Conservation (phyloP, 2,113 vertebrate species). For the Recurvirostra avosetta region DNA sequence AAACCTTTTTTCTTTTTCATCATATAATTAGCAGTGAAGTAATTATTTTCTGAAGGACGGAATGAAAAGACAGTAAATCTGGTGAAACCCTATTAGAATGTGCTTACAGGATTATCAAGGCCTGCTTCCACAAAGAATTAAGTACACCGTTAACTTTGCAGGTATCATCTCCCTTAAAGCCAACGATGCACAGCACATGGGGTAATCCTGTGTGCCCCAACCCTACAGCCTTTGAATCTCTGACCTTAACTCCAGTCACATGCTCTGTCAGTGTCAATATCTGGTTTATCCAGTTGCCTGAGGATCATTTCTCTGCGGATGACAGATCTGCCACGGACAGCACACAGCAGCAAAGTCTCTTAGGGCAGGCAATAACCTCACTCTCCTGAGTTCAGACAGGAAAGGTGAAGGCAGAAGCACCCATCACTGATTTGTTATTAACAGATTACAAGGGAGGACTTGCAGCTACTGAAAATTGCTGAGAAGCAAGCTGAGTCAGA, state of each 20-base stretch:
- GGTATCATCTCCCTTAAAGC: not conserved
- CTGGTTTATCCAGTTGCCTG: constrained; percentile 32
- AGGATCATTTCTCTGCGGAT: constrained; percentile 35
- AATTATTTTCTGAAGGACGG: not conserved
- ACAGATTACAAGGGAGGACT: constrained; percentile 80
- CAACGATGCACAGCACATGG: fast-evolving
- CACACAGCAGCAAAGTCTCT: not conserved
- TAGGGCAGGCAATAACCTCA: not conserved
- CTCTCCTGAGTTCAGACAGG: constrained; percentile 69
- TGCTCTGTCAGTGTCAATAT: not conserved
- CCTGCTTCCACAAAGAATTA: not conserved
- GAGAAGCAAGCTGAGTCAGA: constrained; percentile 75
- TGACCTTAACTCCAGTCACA: constrained; percentile 40
- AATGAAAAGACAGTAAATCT: not conserved
- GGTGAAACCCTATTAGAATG: not conserved
- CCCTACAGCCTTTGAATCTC: not conserved
- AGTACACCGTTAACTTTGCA: not conserved
- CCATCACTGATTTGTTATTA: constrained; percentile 78
- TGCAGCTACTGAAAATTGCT: constrained; percentile 80
- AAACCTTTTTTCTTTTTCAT: not conserved
- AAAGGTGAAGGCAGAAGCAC: constrained; percentile 71
- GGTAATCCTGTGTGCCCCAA: not conserved
- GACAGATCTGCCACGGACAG: not conserved
- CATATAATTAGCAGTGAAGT: not conserved
- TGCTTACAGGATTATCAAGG: not conserved